These are phyloP conservation scores for Pristiophorus japonicus DNA, from an alignment of 2,113 vertebrate species.

Conservation along the genomic window DNA sequence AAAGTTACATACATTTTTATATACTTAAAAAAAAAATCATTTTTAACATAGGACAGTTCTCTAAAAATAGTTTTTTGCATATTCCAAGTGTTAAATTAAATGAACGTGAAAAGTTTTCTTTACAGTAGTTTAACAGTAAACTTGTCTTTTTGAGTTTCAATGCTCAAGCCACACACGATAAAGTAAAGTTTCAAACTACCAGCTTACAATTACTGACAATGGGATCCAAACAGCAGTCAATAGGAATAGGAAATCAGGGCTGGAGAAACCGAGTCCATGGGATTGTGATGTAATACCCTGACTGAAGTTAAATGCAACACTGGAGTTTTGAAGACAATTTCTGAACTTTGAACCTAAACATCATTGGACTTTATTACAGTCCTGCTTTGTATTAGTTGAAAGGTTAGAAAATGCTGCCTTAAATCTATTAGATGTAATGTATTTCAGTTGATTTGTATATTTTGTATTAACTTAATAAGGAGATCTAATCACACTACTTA, in stretches of 20 bases:
- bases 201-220: not conserved
- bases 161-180: not conserved
- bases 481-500: not conserved
- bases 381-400: not conserved
- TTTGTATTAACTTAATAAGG: not conserved
- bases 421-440: not conserved
- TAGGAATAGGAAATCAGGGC: not conserved
- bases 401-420: not conserved
- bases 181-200: not conserved
- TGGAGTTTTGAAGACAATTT: not conserved
- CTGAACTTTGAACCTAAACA: not conserved
- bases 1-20: not conserved
- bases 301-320: not conserved
- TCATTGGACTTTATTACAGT: not conserved
- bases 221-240: not conserved
- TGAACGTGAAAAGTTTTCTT: not conserved
- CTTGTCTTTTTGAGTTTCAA: not conserved
- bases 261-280: not conserved
- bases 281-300: not conserved
- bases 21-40: not conserved
- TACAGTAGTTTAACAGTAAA: not conserved
- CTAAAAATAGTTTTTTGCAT: not conserved
- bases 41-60: not conserved
- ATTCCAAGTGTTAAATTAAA: not conserved
- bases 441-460: not conserved